phyloP scores from a whole-genome alignment of 2,888 invertebrate species.

The Drosophila subquinaria region DNA sequence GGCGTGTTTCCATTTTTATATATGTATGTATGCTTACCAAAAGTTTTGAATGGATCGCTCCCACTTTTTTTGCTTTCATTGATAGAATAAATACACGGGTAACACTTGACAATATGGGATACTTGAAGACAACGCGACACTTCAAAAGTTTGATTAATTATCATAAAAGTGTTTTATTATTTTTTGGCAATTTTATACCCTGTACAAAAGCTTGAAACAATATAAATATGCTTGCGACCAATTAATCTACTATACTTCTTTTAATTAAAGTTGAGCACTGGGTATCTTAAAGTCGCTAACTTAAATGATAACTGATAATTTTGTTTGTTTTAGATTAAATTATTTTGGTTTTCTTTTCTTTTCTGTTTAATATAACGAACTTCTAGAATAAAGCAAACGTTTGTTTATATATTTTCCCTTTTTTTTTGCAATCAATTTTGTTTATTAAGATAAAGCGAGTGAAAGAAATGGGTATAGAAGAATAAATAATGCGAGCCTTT shows the following conservation, averaged over 20 bases:
- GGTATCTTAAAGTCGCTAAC: constrained; percentile 13
- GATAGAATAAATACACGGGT: constrained; percentile 34
- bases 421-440: constrained; percentile 3
- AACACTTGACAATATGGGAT: constrained; percentile 23
- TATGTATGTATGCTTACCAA: background rate
- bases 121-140: constrained; percentile 14
- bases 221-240: background rate
- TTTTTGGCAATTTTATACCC: background rate
- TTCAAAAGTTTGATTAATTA: constrained; percentile 22
- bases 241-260: background rate
- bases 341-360: constrained; percentile 13
- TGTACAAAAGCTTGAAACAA: background rate
- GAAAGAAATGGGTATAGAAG: background rate
- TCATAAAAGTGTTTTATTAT: background rate
- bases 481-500: background rate
- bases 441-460: constrained; percentile 28
- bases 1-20: constrained; percentile 22
- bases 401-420: constrained; percentile 17
- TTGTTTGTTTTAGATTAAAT: constrained; percentile 13
- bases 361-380: background rate
- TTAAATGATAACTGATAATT: background rate
- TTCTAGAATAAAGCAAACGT: constrained; percentile 5
- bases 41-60: constrained; percentile 1
- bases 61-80: constrained; percentile 25
- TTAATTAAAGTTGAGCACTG: background rate